These are phyloP conservation scores for Sceliomorpha sp. DNA, from an alignment of 2,888 invertebrate genomes.

Conservation along the genomic window DNA sequence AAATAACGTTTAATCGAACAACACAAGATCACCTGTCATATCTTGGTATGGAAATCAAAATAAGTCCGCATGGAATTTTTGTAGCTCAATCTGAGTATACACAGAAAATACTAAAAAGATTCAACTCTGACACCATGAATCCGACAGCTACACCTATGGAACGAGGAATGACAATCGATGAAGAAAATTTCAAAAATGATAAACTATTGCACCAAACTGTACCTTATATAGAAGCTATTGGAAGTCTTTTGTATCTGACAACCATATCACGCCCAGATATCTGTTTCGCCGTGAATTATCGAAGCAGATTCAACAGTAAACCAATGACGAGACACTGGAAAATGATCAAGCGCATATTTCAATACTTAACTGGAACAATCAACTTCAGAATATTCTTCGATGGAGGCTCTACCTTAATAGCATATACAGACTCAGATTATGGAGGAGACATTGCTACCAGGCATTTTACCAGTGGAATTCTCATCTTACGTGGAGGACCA, in stretches of 20 bases:
- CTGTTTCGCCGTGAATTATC: slow-evolving; percentile 62
- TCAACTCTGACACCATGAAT: slow-evolving; percentile 37
- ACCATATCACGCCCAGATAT: no score
- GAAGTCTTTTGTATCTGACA: slow-evolving; percentile 52
- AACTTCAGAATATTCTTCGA: slow-evolving; percentile 59
- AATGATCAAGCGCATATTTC: slow-evolving; percentile 47
- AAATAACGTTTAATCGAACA: slow-evolving; percentile 46
- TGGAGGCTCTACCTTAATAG: slow-evolving; percentile 43
- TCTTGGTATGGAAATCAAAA: slow-evolving; percentile 60
- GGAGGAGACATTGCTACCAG: slow-evolving; percentile 16
- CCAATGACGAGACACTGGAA: no score
- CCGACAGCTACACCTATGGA: slow-evolving; percentile 63
- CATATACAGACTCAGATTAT: slow-evolving; percentile 55
- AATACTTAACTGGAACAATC: slow-evolving; percentile 49
- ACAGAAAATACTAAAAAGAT: slow-evolving; percentile 59
- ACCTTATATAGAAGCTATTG: slow-evolving; percentile 54
- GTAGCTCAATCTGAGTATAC: slow-evolving; percentile 59
- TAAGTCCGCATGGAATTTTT: slow-evolving; percentile 52
- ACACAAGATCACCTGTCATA: slow-evolving; percentile 42
- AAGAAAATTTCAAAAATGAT: slow-evolving; percentile 52
- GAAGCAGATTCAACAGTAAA: slow-evolving; percentile 59
- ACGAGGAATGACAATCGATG: slow-evolving; percentile 60
- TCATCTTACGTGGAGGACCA: slow-evolving; percentile 15
- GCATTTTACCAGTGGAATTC: slow-evolving; percentile 15
- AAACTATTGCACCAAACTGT: slow-evolving; percentile 17